These are phyloP conservation scores for Glyptemys insculpta DNA, from an alignment of 2,797 vertebrate genomes.

Conservation along the genomic window DNA sequence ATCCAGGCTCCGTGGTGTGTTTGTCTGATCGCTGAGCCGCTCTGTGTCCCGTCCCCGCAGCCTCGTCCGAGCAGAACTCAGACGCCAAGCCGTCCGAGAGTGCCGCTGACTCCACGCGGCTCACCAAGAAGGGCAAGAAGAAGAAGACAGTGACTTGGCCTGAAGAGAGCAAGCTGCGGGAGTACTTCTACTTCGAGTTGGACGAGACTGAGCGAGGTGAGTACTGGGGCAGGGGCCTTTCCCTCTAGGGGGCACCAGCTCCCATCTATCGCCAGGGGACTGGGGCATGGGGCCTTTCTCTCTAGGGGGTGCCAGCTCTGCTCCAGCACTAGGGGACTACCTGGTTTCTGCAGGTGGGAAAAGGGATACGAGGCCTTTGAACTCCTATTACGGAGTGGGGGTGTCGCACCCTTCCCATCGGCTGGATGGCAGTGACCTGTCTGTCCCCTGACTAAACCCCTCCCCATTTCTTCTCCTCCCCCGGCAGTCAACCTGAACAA, in stretches of 20 bases:
- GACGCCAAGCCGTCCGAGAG: background rate
- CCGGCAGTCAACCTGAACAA: constrained; percentile 94
- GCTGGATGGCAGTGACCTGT: background rate
- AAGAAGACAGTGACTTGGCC: constrained; percentile 94
- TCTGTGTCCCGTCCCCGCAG: constrained; percentile 36
- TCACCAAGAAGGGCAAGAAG: constrained; percentile 93
- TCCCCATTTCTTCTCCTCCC: no score
- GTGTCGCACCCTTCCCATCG: background rate
- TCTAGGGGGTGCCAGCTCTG: no score
- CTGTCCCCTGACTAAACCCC: background rate
- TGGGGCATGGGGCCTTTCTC: no score
- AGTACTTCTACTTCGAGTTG: constrained; percentile 95
- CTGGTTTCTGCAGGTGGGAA: background rate
- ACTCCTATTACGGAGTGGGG: background rate
- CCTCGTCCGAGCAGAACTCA: constrained; percentile 76
- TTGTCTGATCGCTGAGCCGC: background rate
- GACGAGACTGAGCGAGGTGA: constrained; percentile 95
- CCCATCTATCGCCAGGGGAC: no score
- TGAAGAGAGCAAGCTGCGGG: constrained; percentile 91
- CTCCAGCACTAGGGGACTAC: background rate
- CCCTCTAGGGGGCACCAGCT: background rate
- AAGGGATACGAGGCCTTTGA: background rate
- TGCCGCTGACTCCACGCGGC: constrained; percentile 59
- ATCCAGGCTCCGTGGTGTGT: background rate
- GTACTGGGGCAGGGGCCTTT: background rate